Percentiles rank a stretch among this genome's conserved stretches.
phyloP scores from a whole-genome alignment of 2,113 vertebrate genomes.

The Hemicordylus capensis region DNA sequence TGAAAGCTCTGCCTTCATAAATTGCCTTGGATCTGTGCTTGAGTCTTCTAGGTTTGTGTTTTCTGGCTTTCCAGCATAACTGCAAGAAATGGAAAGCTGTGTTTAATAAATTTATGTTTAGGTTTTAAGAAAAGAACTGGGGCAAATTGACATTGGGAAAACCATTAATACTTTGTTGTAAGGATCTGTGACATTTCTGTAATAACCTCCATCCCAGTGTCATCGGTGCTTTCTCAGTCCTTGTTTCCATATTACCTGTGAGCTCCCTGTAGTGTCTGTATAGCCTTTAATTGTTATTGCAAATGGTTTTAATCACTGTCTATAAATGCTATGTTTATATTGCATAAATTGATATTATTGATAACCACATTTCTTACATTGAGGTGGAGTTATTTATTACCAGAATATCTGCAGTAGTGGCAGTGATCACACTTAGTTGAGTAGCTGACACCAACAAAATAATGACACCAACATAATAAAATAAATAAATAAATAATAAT shows the following conservation, averaged over 20 bases:
- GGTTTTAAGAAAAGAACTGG: not conserved
- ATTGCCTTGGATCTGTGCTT: not conserved
- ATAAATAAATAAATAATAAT: too few relatives aligned
- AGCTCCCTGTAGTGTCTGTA: not conserved
- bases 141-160: not conserved
- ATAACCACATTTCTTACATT: not conserved
- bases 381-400: conserved; percentile 23
- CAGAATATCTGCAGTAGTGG: not conserved
- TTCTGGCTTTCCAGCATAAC: not conserved
- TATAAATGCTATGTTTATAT: fast-evolving
- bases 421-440: not conserved
- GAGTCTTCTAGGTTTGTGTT: not conserved
- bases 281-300: fast-evolving
- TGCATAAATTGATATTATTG: not conserved
- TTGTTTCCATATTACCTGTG: not conserved
- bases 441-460: not conserved
- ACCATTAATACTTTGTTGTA: not conserved
- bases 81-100: not conserved
- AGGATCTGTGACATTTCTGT: not conserved
- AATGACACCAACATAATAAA: too few relatives aligned
- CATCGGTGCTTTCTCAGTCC: not conserved
- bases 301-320: not conserved
- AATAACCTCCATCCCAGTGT: not conserved
- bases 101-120: not conserved
- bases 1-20: not conserved